Evolutionary conservation across 2,888 invertebrate species (phyloP), one percentile per base, ranked within the genome.

Genomic region (Halictus ligatus): DNA sequence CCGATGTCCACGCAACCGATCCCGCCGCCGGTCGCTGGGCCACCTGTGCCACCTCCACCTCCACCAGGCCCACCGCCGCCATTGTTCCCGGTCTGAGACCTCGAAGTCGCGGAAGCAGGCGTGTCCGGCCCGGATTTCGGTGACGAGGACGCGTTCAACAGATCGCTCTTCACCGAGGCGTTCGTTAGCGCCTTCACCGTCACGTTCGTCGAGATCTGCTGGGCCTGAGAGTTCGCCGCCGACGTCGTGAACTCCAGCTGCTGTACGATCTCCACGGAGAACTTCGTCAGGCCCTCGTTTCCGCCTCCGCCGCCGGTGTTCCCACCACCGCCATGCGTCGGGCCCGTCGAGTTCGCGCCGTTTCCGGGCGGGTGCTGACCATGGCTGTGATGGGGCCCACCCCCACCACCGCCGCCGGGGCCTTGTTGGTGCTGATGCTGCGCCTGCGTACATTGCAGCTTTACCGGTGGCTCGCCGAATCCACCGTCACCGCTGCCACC

Each of bases 231-330:
- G 94, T 98, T 98, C 74, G 98, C 98, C 78, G 98, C 97, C 74
- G 98, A 98, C 69, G 98, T 98, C 88, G 98, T 98, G 94, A 98
- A 98, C 95, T 98, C 98, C 80, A 98, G 96, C 95, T 98, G 98
- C 95, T 98, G 98, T 40, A 98, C 98, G 92, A 98, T 98, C 95
- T 98, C 98, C 86, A 98, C 98, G 7, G 98, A 98, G 96, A 98
- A 98, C 95, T 98, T 98, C 87, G 97, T 97, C 4, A 95, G 90
- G 1, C 94, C 94, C 81, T 95, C 95, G 87, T 94, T 94, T 0
- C 92, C 92, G 74, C 94, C 93, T 77, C 86, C 94, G 95, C 96
- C 94, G 94, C 96, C 86, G 8, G 81, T 76, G 5, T 78, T 78
- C 7, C 89, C 92, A 25, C 90, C 87, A 0, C 84, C 87, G 29